Evolutionary conservation across 2,888 invertebrate species (phyloP), one percentile per base, ranked within the genome.

Genomic region (Cantharis lateralis): DNA sequence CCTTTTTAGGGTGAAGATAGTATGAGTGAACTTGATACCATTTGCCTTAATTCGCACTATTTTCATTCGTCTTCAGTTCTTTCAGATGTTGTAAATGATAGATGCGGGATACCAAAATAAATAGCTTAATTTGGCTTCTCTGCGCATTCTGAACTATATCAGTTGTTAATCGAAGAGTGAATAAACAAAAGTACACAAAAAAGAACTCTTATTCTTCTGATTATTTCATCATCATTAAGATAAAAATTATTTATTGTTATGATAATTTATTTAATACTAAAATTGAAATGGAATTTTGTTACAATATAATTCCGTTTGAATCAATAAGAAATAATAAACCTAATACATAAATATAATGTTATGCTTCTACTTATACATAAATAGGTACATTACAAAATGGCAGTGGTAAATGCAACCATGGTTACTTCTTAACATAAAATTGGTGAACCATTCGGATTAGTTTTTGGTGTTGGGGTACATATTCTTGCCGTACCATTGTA

Each of bases 401-500:
- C 68, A 68, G 68, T 68, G 68, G 11, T 15, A 15, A 68, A 28
- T 28, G 15, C 16, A 64, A 24, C 13, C n/a, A 66, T 13, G 18
- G 24, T 11, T n/a, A n/a, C 9, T 28, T 26, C 11, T 61, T 85
- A 90, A 86, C 93, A 93, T 83, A 90, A 89, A 87, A 93, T 91
- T 9, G 93, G 93, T 13, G 92, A 91, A 13, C 94, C 94, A 84
- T 96, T 95, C 15, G 95, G 92, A 85, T 95, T 93, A 2, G 92
- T 92, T 66, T 95, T 94, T 70, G 93, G 91, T 87, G 94, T 95
- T 0, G 96, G 96, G 82, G 93, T 93, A 85, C 96, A 96, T 74
- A 95, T 93, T 87, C 95, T 95, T 81, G 93, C 94, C 81, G 93
- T 92, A 13, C 95, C 95, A 84, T 94, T 94, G 85, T 94, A 93